Percentiles rank a stretch among this genome's conserved stretches.
Conservation (phyloP, 2,113 vertebrate genomes). For the Bujurquina vittata region DNA sequence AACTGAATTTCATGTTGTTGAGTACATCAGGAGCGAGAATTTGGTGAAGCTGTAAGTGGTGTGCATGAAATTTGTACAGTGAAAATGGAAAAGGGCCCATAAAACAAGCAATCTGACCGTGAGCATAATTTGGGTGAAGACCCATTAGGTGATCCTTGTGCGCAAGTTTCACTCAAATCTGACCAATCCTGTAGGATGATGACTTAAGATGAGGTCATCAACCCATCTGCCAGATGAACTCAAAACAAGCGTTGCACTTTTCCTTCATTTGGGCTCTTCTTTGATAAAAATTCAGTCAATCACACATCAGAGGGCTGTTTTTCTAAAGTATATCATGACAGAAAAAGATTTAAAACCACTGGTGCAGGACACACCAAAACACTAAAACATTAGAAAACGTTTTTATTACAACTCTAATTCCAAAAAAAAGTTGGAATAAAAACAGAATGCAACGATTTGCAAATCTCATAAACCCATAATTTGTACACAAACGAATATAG, state of each 20-base stretch:
- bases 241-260: not conserved
- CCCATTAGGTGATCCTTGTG: not conserved
- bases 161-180: not conserved
- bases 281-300: not conserved
- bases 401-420: not conserved
- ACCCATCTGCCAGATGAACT: not conserved
- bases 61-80: not conserved
- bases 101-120: not conserved
- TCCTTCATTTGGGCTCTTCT: not conserved
- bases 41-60: not conserved
- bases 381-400: not conserved
- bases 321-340: not conserved
- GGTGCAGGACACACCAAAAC: not conserved
- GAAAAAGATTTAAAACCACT: not conserved
- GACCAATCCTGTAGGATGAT: not conserved
- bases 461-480: not conserved
- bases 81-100: not conserved
- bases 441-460: not conserved
- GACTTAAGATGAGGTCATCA: not conserved
- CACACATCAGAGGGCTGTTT: conserved; percentile 1
- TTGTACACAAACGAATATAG: not conserved
- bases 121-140: not conserved
- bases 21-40: not conserved
- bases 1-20: not conserved
- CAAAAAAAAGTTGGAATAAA: not conserved